Evolutionary conservation across 2,888 invertebrate species (phyloP), one percentile per base, ranked within the genome.

Genomic region (Melangyna quadrimaculata): DNA sequence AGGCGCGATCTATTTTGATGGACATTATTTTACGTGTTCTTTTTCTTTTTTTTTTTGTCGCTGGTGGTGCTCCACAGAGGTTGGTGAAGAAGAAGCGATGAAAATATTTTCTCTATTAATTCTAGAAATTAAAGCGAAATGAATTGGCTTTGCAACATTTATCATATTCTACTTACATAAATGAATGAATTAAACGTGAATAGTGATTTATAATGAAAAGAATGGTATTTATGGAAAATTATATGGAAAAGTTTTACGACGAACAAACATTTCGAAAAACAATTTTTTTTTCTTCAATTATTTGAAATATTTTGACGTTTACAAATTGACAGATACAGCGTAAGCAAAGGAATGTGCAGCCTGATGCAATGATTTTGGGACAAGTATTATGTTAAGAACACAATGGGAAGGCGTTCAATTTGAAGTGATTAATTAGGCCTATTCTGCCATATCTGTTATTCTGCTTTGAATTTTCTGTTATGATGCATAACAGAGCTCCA

Each of bases 1-100:
- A 88, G 22, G 88, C 80, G 22, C 88, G 88, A 48, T 83, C 87
- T 53, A 90, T 80, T 87, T 89, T 87, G 53, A 89, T 70, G 51
- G 86, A 83, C 88, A 82, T 88, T 79, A 43, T 86, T 55, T 51
- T 45, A 27, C 14, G 51, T 51, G 63, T 63, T 59, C 17, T 24
- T 51, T 51, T 12, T 48, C 12, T 51, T 59, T 63, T 59, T 14
- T 24, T 51, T 51, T 12, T 48, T 22, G 48, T 22, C 22, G 48
- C 6, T 27, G 40, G 5, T 63, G 24, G 0, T 63, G 17, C 27
- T 29, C 17, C 27, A 45, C 17, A 63, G 17, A 22, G 79, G 14
- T 40, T 73, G 12, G 65, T 74, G 22, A 55, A 40, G 71, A 48
- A 40, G 51, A 35, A 59, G 3, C 32, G 78, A 27, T 45, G 77